A percentile compares a stretch with the other conserved stretches of the same genome.
Conservation (phyloP, 2,113 vertebrate genomes). For the Microcebus lehilahytsara region DNA sequence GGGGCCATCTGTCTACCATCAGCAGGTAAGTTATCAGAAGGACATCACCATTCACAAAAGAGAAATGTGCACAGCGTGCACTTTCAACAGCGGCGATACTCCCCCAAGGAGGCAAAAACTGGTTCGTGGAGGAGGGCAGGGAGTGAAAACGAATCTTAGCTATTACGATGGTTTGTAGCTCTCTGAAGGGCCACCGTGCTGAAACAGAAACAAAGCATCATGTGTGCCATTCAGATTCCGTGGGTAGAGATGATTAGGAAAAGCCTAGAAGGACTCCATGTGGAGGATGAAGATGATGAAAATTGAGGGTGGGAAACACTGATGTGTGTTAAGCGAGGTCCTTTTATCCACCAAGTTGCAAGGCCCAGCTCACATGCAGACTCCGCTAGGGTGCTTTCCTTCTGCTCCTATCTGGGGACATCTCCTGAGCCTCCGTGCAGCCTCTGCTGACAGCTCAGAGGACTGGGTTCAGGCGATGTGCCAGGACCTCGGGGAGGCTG, state of each 20-base stretch:
- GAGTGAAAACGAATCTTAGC: not conserved
- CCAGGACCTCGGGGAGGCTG: not conserved
- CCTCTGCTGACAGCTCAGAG: not conserved
- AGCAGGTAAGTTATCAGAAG: not conserved
- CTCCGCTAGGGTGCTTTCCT: not conserved
- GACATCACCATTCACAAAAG: not conserved
- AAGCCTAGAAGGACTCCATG: not conserved
- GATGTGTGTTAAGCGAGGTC: fast-evolving
- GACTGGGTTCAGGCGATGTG: no score
- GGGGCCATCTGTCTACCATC: not conserved
- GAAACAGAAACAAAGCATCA: not conserved
- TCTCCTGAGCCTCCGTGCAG: not conserved
- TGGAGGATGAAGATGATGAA: not conserved
- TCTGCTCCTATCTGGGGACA: not conserved
- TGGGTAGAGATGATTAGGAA: not conserved
- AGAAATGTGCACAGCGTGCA: not conserved
- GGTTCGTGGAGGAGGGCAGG: not conserved
- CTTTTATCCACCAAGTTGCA: not conserved
- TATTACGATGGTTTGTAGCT: not conserved
- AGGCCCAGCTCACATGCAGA: not conserved
- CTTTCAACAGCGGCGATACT: not conserved
- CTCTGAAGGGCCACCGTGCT: not conserved
- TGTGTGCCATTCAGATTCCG: not conserved
- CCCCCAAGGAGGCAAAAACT: not conserved
- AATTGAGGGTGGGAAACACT: not conserved